These are phyloP conservation scores for Eudasyphora cyanicolor DNA, from an alignment of 2,888 invertebrate species.

Conservation along the genomic window DNA sequence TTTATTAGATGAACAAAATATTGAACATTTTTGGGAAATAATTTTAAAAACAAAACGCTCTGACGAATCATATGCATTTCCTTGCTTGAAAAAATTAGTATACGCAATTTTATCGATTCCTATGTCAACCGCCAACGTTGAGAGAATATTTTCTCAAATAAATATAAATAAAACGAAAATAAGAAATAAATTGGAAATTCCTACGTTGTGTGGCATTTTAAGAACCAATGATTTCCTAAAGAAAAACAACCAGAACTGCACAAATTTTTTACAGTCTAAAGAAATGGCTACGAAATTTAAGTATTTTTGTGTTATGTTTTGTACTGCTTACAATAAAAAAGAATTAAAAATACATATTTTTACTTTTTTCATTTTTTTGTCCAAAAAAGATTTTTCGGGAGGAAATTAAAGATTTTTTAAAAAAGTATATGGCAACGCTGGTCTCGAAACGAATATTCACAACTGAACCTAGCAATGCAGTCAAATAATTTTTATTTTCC, in stretches of 20 bases:
- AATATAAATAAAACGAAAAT: conserved; percentile 54
- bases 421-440: too few species aligned
- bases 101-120: conserved; percentile 31
- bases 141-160: conserved; percentile 52
- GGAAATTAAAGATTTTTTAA: too few species aligned
- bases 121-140: conserved; percentile 43
- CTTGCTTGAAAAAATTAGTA: conserved; percentile 36
- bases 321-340: too few species aligned
- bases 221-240: conserved; percentile 51
- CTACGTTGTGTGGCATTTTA: conserved; percentile 51
- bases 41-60: conserved; percentile 25
- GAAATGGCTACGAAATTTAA: conserved; percentile 28
- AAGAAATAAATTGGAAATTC: conserved; percentile 52
- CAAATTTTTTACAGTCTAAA: conserved; percentile 41
- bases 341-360: too few species aligned
- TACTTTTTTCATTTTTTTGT: too few species aligned
- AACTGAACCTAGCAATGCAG: too few species aligned
- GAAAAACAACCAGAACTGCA: conserved; percentile 39
- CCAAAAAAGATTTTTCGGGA: too few species aligned
- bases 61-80: conserved; percentile 33
- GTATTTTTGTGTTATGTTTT: too few species aligned
- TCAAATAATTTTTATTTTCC: too few species aligned
- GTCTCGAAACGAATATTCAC: too few species aligned
- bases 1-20: conserved; percentile 27
- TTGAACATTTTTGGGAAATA: conserved; percentile 29